Percentiles rank a stretch among this genome's conserved stretches.
phyloP scores from a whole-genome alignment of 2,797 vertebrate genomes.

The Prunella strophiata region DNA sequence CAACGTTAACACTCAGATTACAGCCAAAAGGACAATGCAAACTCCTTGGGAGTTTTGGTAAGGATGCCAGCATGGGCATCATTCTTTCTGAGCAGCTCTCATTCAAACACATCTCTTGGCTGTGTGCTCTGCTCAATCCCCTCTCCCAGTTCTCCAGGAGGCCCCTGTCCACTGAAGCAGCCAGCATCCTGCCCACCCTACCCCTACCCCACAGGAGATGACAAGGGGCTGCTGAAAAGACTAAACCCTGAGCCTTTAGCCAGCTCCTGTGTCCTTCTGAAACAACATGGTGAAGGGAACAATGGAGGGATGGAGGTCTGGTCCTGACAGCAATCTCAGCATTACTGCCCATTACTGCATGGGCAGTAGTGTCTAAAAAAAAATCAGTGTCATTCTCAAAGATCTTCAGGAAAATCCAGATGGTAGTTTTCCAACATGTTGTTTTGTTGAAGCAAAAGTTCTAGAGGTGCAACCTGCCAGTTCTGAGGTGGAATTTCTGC shows the following conservation, averaged over 20 bases:
- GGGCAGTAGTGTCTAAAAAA: neutral
- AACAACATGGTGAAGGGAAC: neutral
- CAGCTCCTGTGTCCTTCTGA: neutral
- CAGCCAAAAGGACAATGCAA: neutral
- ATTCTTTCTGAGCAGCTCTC: neutral
- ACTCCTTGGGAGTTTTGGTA: neutral
- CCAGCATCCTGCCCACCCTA: neutral
- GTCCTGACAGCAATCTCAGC: neutral
- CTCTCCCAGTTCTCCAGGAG: neutral
- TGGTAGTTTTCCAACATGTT: neutral
- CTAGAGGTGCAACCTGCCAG: neutral
- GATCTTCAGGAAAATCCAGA: neutral
- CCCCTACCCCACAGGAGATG: too few relatives aligned
- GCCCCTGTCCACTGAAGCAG: neutral
- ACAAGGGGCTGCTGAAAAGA: neutral
- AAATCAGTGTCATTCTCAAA: neutral
- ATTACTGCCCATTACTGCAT: too few relatives aligned
- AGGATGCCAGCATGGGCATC: neutral
- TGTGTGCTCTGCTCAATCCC: neutral
- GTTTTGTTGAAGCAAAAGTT: neutral
- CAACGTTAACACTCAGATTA: neutral
- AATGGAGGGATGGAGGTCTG: neutral
- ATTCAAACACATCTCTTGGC: neutral
- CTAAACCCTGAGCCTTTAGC: accelerated
- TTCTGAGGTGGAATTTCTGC: neutral